A percentile compares a stretch with the other conserved stretches of the same genome.
These are phyloP conservation scores for Adelges cooleyi DNA, from an alignment of 1,140 invertebrate genomes.

Conservation along the genomic window DNA sequence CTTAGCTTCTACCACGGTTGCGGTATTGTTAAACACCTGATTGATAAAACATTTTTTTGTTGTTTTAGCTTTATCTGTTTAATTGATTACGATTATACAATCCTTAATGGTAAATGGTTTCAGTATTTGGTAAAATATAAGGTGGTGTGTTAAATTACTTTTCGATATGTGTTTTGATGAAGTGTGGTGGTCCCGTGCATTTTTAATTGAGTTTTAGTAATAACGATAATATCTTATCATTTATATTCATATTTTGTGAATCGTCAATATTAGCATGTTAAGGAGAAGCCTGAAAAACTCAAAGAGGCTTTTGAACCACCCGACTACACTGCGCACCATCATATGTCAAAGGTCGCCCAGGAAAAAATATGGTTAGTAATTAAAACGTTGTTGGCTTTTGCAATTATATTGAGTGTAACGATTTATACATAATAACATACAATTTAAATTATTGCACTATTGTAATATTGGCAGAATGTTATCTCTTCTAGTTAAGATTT, in stretches of 20 bases:
- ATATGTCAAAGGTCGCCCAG: constrained; percentile 15
- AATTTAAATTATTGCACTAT: too few relatives aligned
- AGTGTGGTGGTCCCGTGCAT: neutral
- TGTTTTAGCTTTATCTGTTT: neutral
- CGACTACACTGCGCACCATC: neutral
- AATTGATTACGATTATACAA: constrained; percentile 7
- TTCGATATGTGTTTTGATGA: neutral
- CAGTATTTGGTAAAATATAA: too few relatives aligned
- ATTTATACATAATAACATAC: too few relatives aligned
- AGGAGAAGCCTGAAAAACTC: neutral
- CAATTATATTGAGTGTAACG: too few relatives aligned
- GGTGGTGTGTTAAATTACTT: neutral
- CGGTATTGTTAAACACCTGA: neutral
- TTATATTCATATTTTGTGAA: too few relatives aligned
- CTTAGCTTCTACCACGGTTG: neutral
- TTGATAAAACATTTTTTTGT: neutral
- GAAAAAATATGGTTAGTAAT: constrained; percentile 22
- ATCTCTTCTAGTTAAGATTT: too few relatives aligned
- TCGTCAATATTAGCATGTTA: neutral
- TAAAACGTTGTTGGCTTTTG: neutral
- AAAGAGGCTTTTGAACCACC: neutral
- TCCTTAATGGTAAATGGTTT: too few relatives aligned
- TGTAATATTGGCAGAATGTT: too few relatives aligned
- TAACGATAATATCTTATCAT: too few relatives aligned
- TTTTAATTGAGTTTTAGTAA: neutral